phyloP scores from a whole-genome alignment of 2,888 invertebrate species.

The Latrodectus hesperus region DNA sequence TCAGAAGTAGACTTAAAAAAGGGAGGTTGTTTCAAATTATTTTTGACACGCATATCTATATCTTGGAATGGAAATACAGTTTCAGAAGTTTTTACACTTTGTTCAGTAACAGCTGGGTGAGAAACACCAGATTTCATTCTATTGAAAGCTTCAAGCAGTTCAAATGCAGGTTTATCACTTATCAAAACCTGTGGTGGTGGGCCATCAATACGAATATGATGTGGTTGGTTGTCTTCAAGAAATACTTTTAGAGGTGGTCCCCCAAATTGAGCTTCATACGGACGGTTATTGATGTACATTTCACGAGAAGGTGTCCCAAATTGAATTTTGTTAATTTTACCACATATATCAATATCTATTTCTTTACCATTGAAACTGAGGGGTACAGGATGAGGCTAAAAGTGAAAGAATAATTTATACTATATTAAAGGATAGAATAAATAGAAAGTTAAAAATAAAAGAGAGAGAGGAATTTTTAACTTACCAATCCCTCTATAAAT shows the following conservation, averaged over 20 bases:
- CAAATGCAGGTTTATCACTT: slow-evolving; percentile 84
- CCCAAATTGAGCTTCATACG: slow-evolving; percentile 94
- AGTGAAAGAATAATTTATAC: neutral
- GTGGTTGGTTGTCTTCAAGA: slow-evolving; percentile 61
- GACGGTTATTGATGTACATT: slow-evolving; percentile 80
- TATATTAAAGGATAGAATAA: neutral
- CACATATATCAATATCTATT: slow-evolving; percentile 57
- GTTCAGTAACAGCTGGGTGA: neutral
- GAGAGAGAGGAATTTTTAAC: slow-evolving; percentile 7
- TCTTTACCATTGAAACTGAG: slow-evolving; percentile 47
- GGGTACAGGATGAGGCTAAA: slow-evolving; percentile 43
- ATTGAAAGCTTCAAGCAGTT: slow-evolving; percentile 77
- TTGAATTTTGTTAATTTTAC: slow-evolving; percentile 60
- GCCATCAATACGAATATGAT: slow-evolving; percentile 87
- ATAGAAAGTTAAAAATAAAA: neutral
- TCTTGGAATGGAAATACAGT: slow-evolving; percentile 2
- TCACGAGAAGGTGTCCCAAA: slow-evolving; percentile 71
- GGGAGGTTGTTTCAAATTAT: slow-evolving; percentile 8
- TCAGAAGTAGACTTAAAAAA: slow-evolving; percentile 20
- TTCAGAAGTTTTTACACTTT: neutral
- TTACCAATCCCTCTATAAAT: slow-evolving; percentile 68
- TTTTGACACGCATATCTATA: slow-evolving; percentile 51
- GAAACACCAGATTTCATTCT: neutral
- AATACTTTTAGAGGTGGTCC: slow-evolving; percentile 86
- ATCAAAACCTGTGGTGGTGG: slow-evolving; percentile 96